Evolutionary conservation across 2,888 invertebrate species (phyloP).

Genomic region (Prosopocoilus inquinatus): DNA sequence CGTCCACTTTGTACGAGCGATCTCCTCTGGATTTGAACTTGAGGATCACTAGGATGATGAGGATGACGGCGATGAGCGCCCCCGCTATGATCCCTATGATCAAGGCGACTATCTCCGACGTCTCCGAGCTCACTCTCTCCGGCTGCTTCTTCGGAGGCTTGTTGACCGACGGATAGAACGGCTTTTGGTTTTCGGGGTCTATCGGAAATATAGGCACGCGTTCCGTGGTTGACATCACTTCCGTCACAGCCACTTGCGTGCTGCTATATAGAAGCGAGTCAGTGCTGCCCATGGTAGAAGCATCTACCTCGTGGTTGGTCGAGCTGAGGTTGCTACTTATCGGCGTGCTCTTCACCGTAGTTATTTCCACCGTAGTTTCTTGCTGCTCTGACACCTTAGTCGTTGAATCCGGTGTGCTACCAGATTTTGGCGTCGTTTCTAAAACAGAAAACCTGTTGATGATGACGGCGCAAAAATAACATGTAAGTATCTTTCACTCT

Average conservation of each 20-base stretch:
- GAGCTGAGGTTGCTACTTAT: background rate
- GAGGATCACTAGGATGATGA: slow-evolving; percentile 85
- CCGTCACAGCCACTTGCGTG: no score
- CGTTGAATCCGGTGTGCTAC: no score
- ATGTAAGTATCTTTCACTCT: no score
- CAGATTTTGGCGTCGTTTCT: no score
- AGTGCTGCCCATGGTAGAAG: background rate
- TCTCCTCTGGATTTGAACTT: slow-evolving; percentile 85
- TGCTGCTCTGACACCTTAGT: no score
- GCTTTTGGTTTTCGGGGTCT: slow-evolving; percentile 38
- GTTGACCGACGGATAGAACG: slow-evolving; percentile 42
- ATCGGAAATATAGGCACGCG: background rate
- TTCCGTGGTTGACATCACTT: background rate
- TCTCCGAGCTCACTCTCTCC: slow-evolving; percentile 64
- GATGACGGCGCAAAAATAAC: no score
- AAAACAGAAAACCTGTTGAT: no score
- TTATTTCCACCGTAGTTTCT: no score
- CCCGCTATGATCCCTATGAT: slow-evolving; percentile 89
- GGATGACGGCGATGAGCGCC: slow-evolving; percentile 84
- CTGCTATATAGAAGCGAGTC: background rate
- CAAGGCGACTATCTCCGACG: slow-evolving; percentile 71
- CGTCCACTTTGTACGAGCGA: slow-evolving; percentile 91
- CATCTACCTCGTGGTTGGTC: background rate
- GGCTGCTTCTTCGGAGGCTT: slow-evolving; percentile 45
- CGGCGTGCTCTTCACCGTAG: no score